Base-by-base conservation (phyloP, 2,113 vertebrate species). In the Thalassoma bifasciatum region DNA sequence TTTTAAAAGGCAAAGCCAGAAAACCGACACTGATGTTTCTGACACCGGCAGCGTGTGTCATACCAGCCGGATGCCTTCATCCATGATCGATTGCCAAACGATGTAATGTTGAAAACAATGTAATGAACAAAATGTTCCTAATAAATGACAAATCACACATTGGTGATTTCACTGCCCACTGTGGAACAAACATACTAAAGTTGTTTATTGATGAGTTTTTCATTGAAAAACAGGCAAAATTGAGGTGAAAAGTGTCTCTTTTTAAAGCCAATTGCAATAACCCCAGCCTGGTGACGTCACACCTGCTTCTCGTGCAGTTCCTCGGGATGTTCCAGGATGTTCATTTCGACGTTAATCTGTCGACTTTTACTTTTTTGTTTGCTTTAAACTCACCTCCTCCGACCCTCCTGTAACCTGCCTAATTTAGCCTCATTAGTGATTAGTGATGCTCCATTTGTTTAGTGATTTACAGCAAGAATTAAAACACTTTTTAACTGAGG, bases 1-100 rank as follows among this genome's bases (percentile, higher is more conserved):
- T 97, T 97, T 95, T 95, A 96, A 99, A 97, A 94, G 97, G 90
- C 93, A 86, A 81, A 83, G 91, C 97, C 97, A 98, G 93, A 97
- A 94, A 95, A 95, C 94, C 93, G 95, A 86, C 94, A 96, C 97
- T 94, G 97, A 99, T 97, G 94, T 94, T 92, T 91, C 87, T 92
- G 93, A 92, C 93, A 92, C 95, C 92, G 72, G 91, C 42, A 92
- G 90, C 75, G 84, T 91, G 79, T 81, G 17, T 70, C 76, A 79
- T 54, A 66, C 86, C 70, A 87, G 81, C 85, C 16, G 66, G 77
- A 76, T 24, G 79, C 52, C 67, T 64, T 75, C 79, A 77, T 68
- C 70, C 10, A 73, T 53, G 90, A 85, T 68, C 71, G 74, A 85
- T 61, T 82, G 92, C 91, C 89, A 90, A 92, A 92, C 89, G 16